Conservation (phyloP, 1,140 invertebrate species). For the Tetranychus cinnabarinus region DNA sequence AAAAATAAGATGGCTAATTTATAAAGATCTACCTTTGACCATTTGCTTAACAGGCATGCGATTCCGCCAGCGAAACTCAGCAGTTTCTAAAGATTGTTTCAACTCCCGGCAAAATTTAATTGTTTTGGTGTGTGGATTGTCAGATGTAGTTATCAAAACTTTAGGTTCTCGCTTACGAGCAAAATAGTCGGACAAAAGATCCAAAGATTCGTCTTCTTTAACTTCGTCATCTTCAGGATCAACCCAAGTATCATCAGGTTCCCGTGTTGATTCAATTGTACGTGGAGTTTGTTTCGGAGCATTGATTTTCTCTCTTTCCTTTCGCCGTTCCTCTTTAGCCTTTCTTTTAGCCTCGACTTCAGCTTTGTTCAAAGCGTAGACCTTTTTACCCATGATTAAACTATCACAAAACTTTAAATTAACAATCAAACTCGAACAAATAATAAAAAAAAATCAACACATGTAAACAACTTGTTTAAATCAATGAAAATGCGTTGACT, state of each 20-base stretch:
- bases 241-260: slow-evolving; percentile 73
- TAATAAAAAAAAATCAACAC: no score
- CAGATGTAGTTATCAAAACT: slow-evolving; percentile 75
- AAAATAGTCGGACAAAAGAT: slow-evolving; percentile 73
- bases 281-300: slow-evolving; percentile 49
- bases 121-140: slow-evolving; percentile 71
- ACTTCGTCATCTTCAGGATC: slow-evolving; percentile 52
- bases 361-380: neutral
- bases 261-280: slow-evolving; percentile 73
- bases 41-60: slow-evolving; percentile 79
- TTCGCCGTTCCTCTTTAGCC: neutral
- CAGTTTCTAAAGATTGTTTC: slow-evolving; percentile 70
- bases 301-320: neutral
- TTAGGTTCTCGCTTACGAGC: slow-evolving; percentile 64
- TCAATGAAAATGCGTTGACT: no score
- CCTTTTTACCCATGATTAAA: neutral
- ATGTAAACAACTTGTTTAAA: no score
- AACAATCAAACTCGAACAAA: neutral
- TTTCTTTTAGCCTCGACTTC: neutral
- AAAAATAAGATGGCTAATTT: neutral
- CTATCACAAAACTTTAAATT: neutral
- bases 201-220: slow-evolving; percentile 43
- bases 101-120: slow-evolving; percentile 79
- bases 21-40: slow-evolving; percentile 27
- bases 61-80: slow-evolving; percentile 46